Evolutionary conservation across 2,113 vertebrate species (phyloP).

Genomic region (Lathamus discolor): DNA sequence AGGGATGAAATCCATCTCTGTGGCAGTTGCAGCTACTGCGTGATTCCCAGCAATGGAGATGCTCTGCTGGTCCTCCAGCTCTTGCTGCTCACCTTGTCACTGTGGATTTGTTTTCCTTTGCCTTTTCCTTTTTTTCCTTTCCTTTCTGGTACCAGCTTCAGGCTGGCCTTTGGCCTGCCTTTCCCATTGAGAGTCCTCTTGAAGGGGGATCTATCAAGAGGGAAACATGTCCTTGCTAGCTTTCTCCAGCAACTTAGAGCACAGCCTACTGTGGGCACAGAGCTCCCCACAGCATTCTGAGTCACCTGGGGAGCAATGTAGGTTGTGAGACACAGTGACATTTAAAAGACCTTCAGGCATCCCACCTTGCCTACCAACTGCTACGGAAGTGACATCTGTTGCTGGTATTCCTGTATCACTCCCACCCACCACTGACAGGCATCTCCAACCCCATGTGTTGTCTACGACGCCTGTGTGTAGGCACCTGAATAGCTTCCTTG

Average conservation of each 20-base stretch:
- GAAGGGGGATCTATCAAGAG: not conserved
- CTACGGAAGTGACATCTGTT: not conserved
- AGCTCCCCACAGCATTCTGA: not conserved
- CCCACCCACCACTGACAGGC: not conserved
- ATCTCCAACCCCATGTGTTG: not conserved
- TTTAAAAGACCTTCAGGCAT: not conserved
- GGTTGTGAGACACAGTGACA: not conserved
- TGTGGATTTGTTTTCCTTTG: not conserved
- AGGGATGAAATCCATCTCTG: not conserved
- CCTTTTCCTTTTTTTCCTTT: too few relatives aligned
- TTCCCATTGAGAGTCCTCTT: not conserved
- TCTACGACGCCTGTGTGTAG: not conserved
- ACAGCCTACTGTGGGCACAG: not conserved
- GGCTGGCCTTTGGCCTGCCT: not conserved
- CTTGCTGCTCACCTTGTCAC: not conserved
- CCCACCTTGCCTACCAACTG: not conserved
- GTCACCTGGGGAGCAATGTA: not conserved
- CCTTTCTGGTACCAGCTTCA: not conserved
- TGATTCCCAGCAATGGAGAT: not conserved
- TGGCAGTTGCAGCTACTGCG: not conserved
- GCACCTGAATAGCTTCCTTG: not conserved
- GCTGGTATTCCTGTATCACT: not conserved
- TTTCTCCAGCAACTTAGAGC: not conserved
- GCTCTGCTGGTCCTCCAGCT: not conserved
- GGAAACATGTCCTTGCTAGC: not conserved